phyloP scores from a whole-genome alignment of 2,797 vertebrate species.

The Podarcis lilfordi region DNA sequence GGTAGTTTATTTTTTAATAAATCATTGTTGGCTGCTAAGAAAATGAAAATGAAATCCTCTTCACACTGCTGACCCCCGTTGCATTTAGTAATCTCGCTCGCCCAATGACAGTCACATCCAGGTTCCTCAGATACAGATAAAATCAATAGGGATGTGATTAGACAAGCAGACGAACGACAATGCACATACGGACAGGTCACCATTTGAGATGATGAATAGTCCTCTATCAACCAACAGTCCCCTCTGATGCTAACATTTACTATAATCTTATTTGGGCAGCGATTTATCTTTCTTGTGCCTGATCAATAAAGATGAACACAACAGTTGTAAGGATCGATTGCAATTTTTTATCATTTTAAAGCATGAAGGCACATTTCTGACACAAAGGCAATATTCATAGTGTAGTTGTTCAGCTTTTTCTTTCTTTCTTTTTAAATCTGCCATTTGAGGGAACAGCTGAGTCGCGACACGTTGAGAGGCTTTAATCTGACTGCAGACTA shows the following conservation, averaged over 20 bases:
- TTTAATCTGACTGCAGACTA: constrained; percentile 60
- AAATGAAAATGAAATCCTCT: constrained; percentile 72
- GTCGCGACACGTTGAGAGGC: constrained; percentile 37
- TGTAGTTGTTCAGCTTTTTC: constrained; percentile 38
- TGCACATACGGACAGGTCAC: constrained; percentile 65
- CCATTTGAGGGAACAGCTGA: constrained; percentile 65
- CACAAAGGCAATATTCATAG: constrained; percentile 76
- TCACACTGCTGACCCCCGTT: constrained; percentile 72
- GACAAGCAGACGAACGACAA: constrained; percentile 51
- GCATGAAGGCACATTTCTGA: constrained; percentile 76
- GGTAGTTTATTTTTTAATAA: constrained; percentile 70
- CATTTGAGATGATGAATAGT: constrained; percentile 78
- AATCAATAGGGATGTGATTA: constrained; percentile 76
- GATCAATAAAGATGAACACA: constrained; percentile 94
- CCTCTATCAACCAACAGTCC: constrained; percentile 73
- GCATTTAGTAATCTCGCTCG: constrained; percentile 72
- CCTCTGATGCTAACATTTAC: constrained; percentile 73
- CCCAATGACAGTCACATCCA: constrained; percentile 67
- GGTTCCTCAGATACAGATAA: constrained; percentile 61
- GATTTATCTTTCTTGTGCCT: constrained; percentile 88
- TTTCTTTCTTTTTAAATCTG: constrained; percentile 60
- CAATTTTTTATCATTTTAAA: constrained; percentile 85
- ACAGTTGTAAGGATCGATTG: constrained; percentile 90
- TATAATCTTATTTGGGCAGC: constrained; percentile 78
- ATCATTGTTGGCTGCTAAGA: constrained; percentile 63